Evolutionary conservation across 30 jellyfish, hydroid and myxozoan species (phyloP), one percentile per base, ranked within the genome.

Genomic region (Morbakka virulenta): DNA sequence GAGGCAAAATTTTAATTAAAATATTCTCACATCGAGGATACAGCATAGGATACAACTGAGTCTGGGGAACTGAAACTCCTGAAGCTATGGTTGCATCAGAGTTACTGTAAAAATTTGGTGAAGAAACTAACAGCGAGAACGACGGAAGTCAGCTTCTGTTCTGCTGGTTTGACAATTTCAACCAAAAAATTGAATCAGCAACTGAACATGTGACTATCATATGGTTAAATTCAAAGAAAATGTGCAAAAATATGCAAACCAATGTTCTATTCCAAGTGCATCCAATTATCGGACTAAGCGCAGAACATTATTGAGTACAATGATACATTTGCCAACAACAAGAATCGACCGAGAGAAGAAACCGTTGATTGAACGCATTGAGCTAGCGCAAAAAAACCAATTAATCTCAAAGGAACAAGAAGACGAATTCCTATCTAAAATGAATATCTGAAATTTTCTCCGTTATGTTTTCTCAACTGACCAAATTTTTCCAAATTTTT

Each of bases 131-230:
- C n/a, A n/a, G n/a, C n/a, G n/a, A n/a, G n/a, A n/a, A n/a, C n/a
- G n/a, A n/a, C n/a, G n/a, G n/a, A n/a, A n/a, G n/a, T n/a, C n/a
- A n/a, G n/a, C n/a, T n/a, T n/a, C n/a, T n/a, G n/a, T n/a, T n/a
- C n/a, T n/a, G n/a, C n/a, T n/a, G n/a, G n/a, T n/a, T n/a, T n/a
- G n/a, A n/a, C n/a, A n/a, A n/a, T n/a, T n/a, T n/a, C n/a, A n/a
- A n/a, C n/a, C n/a, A n/a, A n/a, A 27, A 64, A 64, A 64, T 64
- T 6, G 61, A 64, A 32, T 64, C 76, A 64, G 64, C 28, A 24
- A 64, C 76, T n/a, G 76, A 61, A 21, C 76, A 64, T 64, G 76
- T 53, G 24, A 64, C 76, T n/a, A 64, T 64, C 28, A 64, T 61
- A 64, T 21, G 24, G 76, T 21, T 28, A 61, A 64, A 61, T 64